Evolutionary conservation across 1,140 invertebrate species (phyloP).

Genomic region (Platyscapa corneri): DNA sequence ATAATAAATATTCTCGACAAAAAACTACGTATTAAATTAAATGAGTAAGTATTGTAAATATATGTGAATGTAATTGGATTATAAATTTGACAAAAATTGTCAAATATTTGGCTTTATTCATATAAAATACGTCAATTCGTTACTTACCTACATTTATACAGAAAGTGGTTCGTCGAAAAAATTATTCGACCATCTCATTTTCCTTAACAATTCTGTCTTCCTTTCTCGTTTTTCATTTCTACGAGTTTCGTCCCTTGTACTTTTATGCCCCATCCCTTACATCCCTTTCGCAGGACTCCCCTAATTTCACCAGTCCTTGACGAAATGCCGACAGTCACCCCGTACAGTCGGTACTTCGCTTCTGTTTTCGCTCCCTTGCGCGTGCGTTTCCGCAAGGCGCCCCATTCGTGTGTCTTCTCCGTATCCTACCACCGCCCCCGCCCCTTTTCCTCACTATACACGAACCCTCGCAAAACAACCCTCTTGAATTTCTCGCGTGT

Average conservation of each 20-base stretch:
- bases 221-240: not conserved
- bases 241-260: not conserved
- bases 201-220: not conserved
- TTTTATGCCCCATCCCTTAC: conserved; percentile 2
- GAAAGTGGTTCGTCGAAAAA: not conserved
- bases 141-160: not conserved
- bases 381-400: conserved; percentile 21
- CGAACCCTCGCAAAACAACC: conserved; percentile 14
- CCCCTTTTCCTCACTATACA: conserved; percentile 34
- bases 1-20: no score
- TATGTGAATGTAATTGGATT: no score
- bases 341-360: not conserved
- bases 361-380: not conserved
- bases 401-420: conserved; percentile 17
- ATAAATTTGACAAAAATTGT: no score
- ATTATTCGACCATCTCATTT: not conserved
- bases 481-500: conserved; percentile 31
- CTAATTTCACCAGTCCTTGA: not conserved
- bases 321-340: conserved; percentile 25
- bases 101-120: no score
- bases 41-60: no score
- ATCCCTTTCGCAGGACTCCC: not conserved
- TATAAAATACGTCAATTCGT: not conserved
- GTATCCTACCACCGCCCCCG: not conserved
- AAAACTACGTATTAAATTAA: no score